Percentiles rank a stretch among this genome's conserved stretches.
These are phyloP conservation scores for Sebastes dallii DNA, from an alignment of 2,797 vertebrate genomes.

Conservation along the genomic window DNA sequence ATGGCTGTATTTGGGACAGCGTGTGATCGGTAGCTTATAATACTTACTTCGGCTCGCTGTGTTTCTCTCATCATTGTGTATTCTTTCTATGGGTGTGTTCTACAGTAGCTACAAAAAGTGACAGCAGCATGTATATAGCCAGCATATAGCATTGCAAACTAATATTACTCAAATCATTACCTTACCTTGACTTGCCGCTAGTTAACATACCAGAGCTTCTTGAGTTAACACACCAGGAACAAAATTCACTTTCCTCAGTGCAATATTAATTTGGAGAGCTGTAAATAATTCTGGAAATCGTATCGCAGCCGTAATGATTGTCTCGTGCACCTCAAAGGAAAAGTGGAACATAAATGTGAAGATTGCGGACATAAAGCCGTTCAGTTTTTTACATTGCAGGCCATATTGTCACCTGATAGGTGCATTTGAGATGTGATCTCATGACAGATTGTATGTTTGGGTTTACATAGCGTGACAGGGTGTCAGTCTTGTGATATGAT, in stretches of 20 bases:
- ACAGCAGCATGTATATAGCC: neutral
- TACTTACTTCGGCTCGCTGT: neutral
- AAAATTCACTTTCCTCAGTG: neutral
- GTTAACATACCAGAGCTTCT: neutral
- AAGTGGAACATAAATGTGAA: neutral
- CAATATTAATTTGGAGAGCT: neutral
- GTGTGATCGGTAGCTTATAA: neutral
- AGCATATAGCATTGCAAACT: neutral
- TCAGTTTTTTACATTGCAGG: neutral
- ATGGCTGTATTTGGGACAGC: constrained; percentile 28
- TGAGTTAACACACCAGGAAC: neutral
- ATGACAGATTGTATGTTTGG: neutral
- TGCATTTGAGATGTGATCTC: neutral
- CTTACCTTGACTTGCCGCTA: neutral
- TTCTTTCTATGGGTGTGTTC: neutral
- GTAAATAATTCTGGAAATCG: neutral
- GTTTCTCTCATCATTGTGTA: neutral
- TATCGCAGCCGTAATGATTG: neutral
- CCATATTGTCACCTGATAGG: neutral
- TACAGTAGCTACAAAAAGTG: neutral
- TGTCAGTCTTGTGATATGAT: neutral
- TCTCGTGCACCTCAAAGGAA: neutral
- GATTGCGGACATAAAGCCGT: neutral
- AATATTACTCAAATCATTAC: neutral
- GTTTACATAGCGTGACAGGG: neutral